A percentile compares a stretch with the other conserved stretches of the same genome.
Evolutionary conservation across 2,888 invertebrate species (phyloP).

Genomic region (Amphiduros pacificus): DNA sequence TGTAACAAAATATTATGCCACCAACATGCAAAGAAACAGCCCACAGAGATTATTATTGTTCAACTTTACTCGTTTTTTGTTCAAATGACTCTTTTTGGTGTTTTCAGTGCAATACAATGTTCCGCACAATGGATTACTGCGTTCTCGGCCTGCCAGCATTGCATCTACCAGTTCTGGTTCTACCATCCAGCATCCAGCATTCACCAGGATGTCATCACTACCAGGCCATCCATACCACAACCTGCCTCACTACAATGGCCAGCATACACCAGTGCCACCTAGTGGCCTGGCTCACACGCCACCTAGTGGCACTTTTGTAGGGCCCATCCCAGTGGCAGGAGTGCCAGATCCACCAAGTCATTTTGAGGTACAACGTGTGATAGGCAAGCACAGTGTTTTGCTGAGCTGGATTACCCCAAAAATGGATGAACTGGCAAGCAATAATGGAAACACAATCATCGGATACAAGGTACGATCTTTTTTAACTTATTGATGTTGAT

Average conservation of each 20-base stretch:
- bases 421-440: slow-evolving; percentile 42
- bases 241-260: background rate
- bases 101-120: too few species aligned
- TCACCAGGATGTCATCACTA: background rate
- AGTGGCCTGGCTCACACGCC: background rate
- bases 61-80: too few species aligned
- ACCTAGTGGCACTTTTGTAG: background rate
- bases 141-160: too few species aligned
- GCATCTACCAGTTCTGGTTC: too few species aligned
- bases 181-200: slow-evolving; percentile 9
- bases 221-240: background rate
- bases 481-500: too few species aligned
- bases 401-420: slow-evolving; percentile 49
- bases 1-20: too few species aligned
- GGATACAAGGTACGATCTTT: slow-evolving; percentile 54
- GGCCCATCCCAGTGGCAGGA: slow-evolving; percentile 21
- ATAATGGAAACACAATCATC: slow-evolving; percentile 44
- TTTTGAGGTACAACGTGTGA: slow-evolving; percentile 43
- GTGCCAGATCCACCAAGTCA: slow-evolving; percentile 44
- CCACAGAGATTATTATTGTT: too few species aligned
- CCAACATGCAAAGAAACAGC: too few species aligned
- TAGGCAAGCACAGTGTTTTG: slow-evolving; percentile 44
- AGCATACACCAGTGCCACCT: too few species aligned
- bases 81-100: too few species aligned
- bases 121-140: too few species aligned